Evolutionary conservation across 2,888 invertebrate genomes (phyloP), one percentile per base, ranked within the genome.

Genomic region (Phaedon cochleariae): DNA sequence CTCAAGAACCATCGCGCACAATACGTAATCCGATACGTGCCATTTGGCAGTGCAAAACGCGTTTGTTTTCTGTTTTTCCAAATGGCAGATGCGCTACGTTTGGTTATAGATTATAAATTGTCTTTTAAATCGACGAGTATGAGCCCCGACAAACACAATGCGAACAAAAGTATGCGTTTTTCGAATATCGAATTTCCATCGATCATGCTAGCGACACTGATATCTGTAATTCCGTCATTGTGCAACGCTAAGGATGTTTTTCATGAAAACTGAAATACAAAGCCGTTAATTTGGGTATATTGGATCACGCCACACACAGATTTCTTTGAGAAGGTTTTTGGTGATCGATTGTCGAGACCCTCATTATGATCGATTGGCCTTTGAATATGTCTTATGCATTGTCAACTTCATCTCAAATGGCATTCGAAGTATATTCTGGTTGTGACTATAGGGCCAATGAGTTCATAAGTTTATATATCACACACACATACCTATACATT

Each of bases 151-250:
- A 22, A 60, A 63, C 63, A 69, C 68, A 66, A 68, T 65, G 53
- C 65, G 67, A 67, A 70, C 68, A 70, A 67, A 65, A 65, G 62
- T 52, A 18, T 55, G 51, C 66, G 66, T 65, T 62, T 41, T 58
- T 65, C 59, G 63, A 74, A 73, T 74, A 76, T 76, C 74, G 68
- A 59, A 67, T 74, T 73, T 69, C 74, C 62, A 77, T 77, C 77
- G 73, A 77, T 77, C 77, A 77, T 73, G 71, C 59, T 21, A 52
- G 45, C 60, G 73, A 76, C 75, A 76, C 66, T 58, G 75, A 77
- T 77, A 73, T 72, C 72, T 74, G 74, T 75, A 73, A 72, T 72
- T 71, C 72, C 71, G 74, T 75, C 74, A 71, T 71, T 49, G 62
- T 48, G 62, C 49, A 41, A 21, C 31, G 59, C 62, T 67, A 62